phyloP scores from a whole-genome alignment of 2,888 invertebrate species.

The Hylaea fasciaria region DNA sequence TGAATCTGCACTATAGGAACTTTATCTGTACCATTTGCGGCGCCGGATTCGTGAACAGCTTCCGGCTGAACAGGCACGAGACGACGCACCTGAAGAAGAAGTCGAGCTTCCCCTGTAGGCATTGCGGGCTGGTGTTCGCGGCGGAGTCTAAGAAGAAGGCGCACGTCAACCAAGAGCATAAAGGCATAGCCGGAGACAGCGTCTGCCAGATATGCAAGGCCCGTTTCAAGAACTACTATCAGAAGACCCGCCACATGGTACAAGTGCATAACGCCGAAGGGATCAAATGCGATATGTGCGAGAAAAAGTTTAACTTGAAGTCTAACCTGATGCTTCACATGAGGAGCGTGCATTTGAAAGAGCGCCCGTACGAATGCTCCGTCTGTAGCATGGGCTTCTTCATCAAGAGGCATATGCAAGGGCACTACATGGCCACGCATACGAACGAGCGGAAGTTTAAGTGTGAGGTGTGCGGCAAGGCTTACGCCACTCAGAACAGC shows the following conservation, averaged over 20 bases:
- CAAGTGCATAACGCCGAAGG: slow-evolving; percentile 75
- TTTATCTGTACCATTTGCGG: slow-evolving; percentile 78
- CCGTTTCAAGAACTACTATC: slow-evolving; percentile 78
- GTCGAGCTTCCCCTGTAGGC: slow-evolving; percentile 68
- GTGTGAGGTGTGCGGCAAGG: slow-evolving; percentile 86
- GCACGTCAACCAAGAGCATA: slow-evolving; percentile 75
- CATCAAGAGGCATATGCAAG: slow-evolving; percentile 59
- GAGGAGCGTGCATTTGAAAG: slow-evolving; percentile 75
- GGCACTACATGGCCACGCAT: slow-evolving; percentile 71
- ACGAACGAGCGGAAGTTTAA: slow-evolving; percentile 83
- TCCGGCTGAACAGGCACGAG: slow-evolving; percentile 71
- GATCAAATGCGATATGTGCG: slow-evolving; percentile 74
- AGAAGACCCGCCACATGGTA: slow-evolving; percentile 77
- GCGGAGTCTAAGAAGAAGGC: slow-evolving; percentile 76
- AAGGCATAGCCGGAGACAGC: slow-evolving; percentile 76
- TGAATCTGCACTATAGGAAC: slow-evolving; percentile 77
- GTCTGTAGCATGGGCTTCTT: slow-evolving; percentile 80
- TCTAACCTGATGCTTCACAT: slow-evolving; percentile 73
- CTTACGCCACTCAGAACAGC: slow-evolving; percentile 78
- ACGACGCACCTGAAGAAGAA: slow-evolving; percentile 75
- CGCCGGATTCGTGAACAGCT: slow-evolving; percentile 74
- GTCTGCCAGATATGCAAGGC: slow-evolving; percentile 79
- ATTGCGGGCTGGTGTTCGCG: slow-evolving; percentile 71
- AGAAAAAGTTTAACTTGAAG: slow-evolving; percentile 76
- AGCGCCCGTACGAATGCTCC: slow-evolving; percentile 74